Base-by-base conservation (phyloP, 2,797 vertebrate genomes). In the Buceros bicornis region DNA sequence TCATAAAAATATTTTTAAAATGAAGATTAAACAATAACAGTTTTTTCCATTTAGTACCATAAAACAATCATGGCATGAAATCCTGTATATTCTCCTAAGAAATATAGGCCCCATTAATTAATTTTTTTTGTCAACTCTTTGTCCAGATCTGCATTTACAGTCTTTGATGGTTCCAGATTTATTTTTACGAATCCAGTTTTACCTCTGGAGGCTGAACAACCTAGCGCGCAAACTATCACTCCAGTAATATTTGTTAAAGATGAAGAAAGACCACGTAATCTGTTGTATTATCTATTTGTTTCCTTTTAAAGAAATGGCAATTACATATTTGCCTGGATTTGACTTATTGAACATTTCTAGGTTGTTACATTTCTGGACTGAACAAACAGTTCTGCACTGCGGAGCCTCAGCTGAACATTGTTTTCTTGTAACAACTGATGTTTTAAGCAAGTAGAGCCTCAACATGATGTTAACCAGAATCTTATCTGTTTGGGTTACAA, bases 401-500 rank as follows among this genome's bases (percentile, higher is more conserved):
- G 45, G 60, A 92, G 89, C 53, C 28, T 94, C 74, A 93, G 40
- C 43, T 87, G 80, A 94, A 73, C 73, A 53, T 8, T 89, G 79
- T 92, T 96, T 96, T 96, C 76, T 64, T 42, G 67, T 58, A 84
- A 93, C 29, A 92, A 47, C 29, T 70, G 81, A 72, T 91, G 58
- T 94, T 96, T 93, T 56, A 86, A 73, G 56, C 93, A 79, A 95
- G 95, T 67, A 94, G 35, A 93, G 83, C 57, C 13, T 91, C 65
- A 47, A 8, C 13, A 10, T 97, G 96, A 97, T 94, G 67, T 93
- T 97, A 96, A 95, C 88, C 94, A 97, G 96, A 96, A 70, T 94
- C 94, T 97, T 96, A 88, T 97, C 92, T 97, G 96, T 97, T 98
- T 98, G 95, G 96, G 87, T 97, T 97, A 97, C 65, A 82, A 85